These are phyloP conservation scores for Promerops cafer DNA, from an alignment of 2,113 vertebrate genomes.

Conservation along the genomic window DNA sequence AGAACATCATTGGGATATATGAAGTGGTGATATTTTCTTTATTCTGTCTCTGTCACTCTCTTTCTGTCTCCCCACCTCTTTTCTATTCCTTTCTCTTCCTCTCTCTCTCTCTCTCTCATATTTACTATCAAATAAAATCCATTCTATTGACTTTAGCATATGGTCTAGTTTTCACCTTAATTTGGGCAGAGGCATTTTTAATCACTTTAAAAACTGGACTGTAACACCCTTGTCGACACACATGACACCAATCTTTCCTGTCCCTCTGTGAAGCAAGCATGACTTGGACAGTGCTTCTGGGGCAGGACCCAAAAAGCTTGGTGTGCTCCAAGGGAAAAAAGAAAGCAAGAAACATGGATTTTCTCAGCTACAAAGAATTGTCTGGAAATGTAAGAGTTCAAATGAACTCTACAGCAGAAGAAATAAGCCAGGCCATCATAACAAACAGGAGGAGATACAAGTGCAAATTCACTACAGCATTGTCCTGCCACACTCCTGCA, in stretches of 20 bases:
- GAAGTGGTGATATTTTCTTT: not conserved
- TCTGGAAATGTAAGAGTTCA: not conserved
- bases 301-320: not conserved
- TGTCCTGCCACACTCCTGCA: not conserved
- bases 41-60: not conserved
- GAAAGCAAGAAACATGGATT: not conserved
- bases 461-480: not conserved
- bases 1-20: not conserved
- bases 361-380: conserved; percentile 13
- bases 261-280: not conserved
- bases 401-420: not conserved
- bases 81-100: not conserved
- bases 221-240: not conserved
- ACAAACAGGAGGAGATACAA: conserved; percentile 1
- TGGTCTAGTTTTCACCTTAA: not conserved
- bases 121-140: not conserved
- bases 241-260: not conserved
- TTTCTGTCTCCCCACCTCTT: not conserved
- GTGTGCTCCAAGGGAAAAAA: not conserved
- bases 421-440: not conserved
- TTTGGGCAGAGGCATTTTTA: not conserved
- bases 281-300: not conserved
- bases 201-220: fast-evolving
- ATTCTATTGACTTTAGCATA: not conserved
- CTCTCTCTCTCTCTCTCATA: not conserved